A percentile compares a stretch with the other conserved stretches of the same genome.
phyloP scores from a whole-genome alignment of 2,797 vertebrate genomes.

The Coilia nasus region DNA sequence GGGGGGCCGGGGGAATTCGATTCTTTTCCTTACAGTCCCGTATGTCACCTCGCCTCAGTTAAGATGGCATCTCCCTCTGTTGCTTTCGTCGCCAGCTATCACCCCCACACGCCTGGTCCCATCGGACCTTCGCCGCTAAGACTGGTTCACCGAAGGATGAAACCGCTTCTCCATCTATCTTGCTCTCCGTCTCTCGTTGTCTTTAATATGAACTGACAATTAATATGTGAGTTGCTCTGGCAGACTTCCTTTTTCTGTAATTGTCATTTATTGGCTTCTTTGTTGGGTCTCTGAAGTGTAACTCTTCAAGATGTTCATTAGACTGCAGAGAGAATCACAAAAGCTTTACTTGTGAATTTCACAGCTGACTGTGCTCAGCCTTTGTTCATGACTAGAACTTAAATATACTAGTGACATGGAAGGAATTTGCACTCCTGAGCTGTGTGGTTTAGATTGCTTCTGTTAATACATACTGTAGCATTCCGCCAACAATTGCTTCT shows the following conservation, averaged over 20 bases:
- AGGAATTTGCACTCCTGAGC: constrained; percentile 14
- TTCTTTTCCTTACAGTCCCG: not conserved
- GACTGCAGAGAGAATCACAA: constrained; percentile 30
- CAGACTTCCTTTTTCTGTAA: constrained; percentile 36
- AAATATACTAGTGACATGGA: constrained; percentile 31
- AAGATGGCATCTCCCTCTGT: not conserved
- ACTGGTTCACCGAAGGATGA: not conserved
- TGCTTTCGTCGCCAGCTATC: not conserved
- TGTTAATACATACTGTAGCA: constrained; percentile 3
- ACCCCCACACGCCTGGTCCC: not conserved
- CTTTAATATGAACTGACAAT: constrained; percentile 39
- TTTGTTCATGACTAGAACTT: constrained; percentile 18
- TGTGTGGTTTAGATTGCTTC: not conserved
- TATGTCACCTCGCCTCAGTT: not conserved
- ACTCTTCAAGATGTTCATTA: constrained; percentile 33
- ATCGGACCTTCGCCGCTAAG: not conserved
- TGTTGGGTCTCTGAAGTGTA: constrained; percentile 37
- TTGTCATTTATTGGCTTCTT: constrained; percentile 53
- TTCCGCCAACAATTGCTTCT: not conserved
- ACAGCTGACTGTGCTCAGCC: constrained; percentile 35
- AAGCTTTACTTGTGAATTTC: constrained; percentile 47
- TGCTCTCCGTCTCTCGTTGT: constrained; percentile 23
- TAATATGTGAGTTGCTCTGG: constrained; percentile 40
- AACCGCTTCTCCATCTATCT: not conserved
- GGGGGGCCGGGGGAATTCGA: not conserved